Evolutionary conservation across 1,140 invertebrate species (phyloP).

Genomic region (Trichomalopsis sarcophagae): DNA sequence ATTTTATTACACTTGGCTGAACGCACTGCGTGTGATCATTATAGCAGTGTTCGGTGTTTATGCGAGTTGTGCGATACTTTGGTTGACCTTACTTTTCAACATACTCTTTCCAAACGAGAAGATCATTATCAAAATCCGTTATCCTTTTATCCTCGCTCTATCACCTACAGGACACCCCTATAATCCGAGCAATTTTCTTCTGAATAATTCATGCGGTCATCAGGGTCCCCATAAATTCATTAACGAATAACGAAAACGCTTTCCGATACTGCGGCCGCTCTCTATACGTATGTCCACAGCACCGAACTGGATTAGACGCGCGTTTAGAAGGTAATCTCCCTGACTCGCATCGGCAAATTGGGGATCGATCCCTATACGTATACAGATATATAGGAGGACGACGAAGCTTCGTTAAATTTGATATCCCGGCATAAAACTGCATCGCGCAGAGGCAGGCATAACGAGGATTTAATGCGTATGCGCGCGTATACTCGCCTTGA

Average conservation of each 20-base stretch:
- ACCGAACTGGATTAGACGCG: not conserved
- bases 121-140: not conserved
- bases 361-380: not conserved
- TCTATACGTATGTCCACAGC: too few relatives aligned
- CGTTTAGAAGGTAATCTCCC: not conserved
- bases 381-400: too few relatives aligned
- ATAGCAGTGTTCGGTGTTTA: not conserved
- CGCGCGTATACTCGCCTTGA: not conserved
- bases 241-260: not conserved
- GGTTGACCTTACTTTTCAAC: too few relatives aligned
- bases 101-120: too few relatives aligned
- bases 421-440: not conserved
- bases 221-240: not conserved
- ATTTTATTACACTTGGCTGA: conserved; percentile 6
- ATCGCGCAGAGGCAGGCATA: not conserved
- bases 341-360: not conserved
- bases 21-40: not conserved
- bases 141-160: not conserved
- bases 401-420: not conserved
- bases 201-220: not conserved
- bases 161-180: not conserved
- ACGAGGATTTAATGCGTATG: not conserved
- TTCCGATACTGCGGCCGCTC: not conserved
- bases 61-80: not conserved
- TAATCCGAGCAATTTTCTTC: not conserved